These are phyloP conservation scores for Sphecodes monilicornis DNA, from an alignment of 2,888 invertebrate species.

Conservation along the genomic window DNA sequence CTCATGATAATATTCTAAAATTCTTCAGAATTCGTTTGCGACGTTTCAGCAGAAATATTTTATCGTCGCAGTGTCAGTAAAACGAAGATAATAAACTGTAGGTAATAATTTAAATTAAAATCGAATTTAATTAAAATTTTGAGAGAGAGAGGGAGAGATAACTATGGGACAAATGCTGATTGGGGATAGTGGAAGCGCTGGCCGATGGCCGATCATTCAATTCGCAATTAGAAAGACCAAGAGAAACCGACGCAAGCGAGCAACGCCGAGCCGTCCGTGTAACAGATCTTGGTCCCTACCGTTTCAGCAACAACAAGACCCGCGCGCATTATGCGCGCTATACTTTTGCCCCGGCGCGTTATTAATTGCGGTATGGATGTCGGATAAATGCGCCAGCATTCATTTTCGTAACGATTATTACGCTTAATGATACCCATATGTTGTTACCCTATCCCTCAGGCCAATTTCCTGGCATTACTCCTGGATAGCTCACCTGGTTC, in stretches of 20 bases:
- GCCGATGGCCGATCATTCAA: conserved; percentile 30
- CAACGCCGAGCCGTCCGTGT: not conserved
- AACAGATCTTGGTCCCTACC: conserved; percentile 17
- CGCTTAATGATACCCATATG: conserved; percentile 45
- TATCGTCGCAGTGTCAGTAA: too few species aligned
- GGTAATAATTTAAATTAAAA: too few species aligned
- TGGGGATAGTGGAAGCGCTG: conserved; percentile 50
- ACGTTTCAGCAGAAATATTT: too few species aligned
- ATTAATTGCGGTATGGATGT: conserved; percentile 38
- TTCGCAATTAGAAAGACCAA: conserved; percentile 11
- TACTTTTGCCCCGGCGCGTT: conserved; percentile 30
- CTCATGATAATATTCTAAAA: too few species aligned
- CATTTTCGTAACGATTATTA: conserved; percentile 49
- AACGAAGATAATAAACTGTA: too few species aligned
- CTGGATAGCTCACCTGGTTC: not conserved
- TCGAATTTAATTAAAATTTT: too few species aligned
- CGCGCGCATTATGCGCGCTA: conserved; percentile 5
- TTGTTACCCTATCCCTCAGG: conserved; percentile 19
- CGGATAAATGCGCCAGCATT: conserved; percentile 37
- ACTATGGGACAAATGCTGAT: conserved; percentile 51
- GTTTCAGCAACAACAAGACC: conserved; percentile 18
- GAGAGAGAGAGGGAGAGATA: too few species aligned
- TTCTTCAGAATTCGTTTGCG: too few species aligned
- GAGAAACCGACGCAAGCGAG: too few species aligned
- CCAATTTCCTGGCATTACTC: conserved; percentile 23